phyloP scores from a whole-genome alignment of 2,797 vertebrate genomes.

The Rhinichthys osculus region DNA sequence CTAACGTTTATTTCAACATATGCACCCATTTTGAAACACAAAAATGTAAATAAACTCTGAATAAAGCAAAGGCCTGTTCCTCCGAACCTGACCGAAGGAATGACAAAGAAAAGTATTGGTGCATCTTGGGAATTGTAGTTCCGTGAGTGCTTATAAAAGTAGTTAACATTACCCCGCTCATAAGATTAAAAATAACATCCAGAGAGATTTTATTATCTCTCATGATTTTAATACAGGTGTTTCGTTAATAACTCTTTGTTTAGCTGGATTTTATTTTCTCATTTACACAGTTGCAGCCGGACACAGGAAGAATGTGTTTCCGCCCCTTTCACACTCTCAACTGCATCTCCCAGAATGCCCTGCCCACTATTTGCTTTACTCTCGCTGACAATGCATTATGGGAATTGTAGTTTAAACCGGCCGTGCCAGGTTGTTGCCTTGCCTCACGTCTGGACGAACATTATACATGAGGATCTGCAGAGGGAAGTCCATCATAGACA shows the following conservation, averaged over 20 bases:
- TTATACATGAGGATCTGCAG: constrained; percentile 71
- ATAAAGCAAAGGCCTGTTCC: not conserved
- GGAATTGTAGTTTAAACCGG: constrained; percentile 72
- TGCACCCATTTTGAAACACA: not conserved
- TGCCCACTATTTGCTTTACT: not conserved
- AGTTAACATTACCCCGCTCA: not conserved
- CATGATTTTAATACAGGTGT: not conserved
- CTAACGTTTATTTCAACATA: not conserved
- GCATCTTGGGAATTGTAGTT: constrained; percentile 32
- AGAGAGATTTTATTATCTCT: not conserved
- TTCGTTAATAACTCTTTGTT: not conserved
- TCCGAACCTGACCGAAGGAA: constrained; percentile 1
- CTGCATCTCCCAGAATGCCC: constrained; percentile 65
- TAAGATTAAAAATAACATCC: not conserved
- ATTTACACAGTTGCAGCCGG: not conserved
- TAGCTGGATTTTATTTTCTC: not conserved
- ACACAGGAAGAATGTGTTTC: constrained; percentile 9
- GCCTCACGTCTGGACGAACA: constrained; percentile 59
- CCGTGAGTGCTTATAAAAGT: not conserved
- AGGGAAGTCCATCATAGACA: constrained; percentile 75
- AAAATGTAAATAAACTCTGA: not conserved
- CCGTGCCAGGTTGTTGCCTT: constrained; percentile 69
- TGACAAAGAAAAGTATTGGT: not conserved
- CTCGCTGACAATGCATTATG: constrained; percentile 34
- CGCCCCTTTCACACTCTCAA: not conserved